Evolutionary conservation across 2,888 invertebrate genomes (phyloP).

Genomic region (Apodemia zela): DNA sequence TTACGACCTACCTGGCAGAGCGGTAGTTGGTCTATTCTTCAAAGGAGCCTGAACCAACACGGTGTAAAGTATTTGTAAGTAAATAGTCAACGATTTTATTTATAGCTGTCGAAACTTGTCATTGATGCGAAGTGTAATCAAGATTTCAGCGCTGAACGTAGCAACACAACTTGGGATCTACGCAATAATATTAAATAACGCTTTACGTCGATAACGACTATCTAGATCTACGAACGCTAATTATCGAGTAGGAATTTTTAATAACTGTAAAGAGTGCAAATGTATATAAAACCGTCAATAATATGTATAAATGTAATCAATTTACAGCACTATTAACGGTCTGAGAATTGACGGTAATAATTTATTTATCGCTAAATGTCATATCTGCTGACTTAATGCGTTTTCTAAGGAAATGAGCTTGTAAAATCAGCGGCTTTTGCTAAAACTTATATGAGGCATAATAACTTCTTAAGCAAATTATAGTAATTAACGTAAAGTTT

Average conservation of each 20-base stretch:
- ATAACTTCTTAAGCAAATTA: not conserved
- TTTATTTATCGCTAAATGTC: slow-evolving; percentile 16
- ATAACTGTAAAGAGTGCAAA: slow-evolving; percentile 1
- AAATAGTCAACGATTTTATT: not conserved
- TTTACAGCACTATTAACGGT: slow-evolving; percentile 17
- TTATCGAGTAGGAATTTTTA: slow-evolving; percentile 4
- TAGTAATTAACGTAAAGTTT: slow-evolving; percentile 5
- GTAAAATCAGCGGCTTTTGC: slow-evolving; percentile 11
- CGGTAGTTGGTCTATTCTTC: too few species aligned
- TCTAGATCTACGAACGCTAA: slow-evolving; percentile 2
- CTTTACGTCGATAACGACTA: not conserved
- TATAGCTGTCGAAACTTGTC: not conserved
- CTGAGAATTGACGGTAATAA: slow-evolving; percentile 11
- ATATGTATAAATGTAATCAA: slow-evolving; percentile 7
- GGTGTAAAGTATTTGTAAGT: too few species aligned
- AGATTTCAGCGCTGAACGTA: not conserved
- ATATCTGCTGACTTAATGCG: slow-evolving; percentile 11
- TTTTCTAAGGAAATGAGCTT: slow-evolving; percentile 15
- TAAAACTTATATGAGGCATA: slow-evolving; percentile 1
- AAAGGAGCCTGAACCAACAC: too few species aligned
- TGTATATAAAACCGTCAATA: slow-evolving; percentile 15
- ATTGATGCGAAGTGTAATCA: not conserved
- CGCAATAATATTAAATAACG: not conserved
- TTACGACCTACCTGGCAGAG: too few species aligned
- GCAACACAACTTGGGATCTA: not conserved